Evolutionary conservation across 1,140 invertebrate genomes (phyloP).

Genomic region (Ditylenchus dipsaci): DNA sequence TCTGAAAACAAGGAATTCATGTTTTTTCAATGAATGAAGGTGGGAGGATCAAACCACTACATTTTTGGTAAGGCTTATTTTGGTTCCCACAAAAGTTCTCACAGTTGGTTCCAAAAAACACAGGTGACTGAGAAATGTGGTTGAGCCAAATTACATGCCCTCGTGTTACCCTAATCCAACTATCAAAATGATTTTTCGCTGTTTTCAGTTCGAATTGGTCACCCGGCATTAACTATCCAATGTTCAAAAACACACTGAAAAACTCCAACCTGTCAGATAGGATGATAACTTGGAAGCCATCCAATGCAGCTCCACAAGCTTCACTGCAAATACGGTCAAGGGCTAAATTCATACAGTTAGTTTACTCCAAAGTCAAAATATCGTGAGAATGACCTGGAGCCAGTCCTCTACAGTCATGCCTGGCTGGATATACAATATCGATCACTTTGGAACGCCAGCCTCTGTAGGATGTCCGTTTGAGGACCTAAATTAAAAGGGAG

Average conservation of each 20-base stretch:
- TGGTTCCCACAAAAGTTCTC: too few species aligned
- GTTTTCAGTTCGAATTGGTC: too few species aligned
- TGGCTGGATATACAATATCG: slow-evolving; percentile 76
- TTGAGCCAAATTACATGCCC: too few species aligned
- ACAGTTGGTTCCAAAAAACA: too few species aligned
- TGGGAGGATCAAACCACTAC: too few species aligned
- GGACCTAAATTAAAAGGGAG: slow-evolving; percentile 33
- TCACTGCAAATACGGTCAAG: slow-evolving; percentile 77
- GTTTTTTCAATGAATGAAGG: not conserved
- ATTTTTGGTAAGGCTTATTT: too few species aligned
- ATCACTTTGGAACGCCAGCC: slow-evolving; percentile 86
- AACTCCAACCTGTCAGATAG: slow-evolving; percentile 76
- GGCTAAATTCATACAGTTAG: slow-evolving; percentile 63
- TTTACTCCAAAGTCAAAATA: not conserved
- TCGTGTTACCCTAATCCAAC: too few species aligned
- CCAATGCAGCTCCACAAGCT: slow-evolving; percentile 73
- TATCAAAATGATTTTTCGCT: too few species aligned
- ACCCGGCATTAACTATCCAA: too few species aligned
- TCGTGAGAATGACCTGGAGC: not conserved
- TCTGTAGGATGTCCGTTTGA: slow-evolving; percentile 69
- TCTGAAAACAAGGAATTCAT: not conserved
- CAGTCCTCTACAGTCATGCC: slow-evolving; percentile 71
- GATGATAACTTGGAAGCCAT: slow-evolving; percentile 79
- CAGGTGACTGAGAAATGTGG: too few species aligned
- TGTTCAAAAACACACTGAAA: too few species aligned